Evolutionary conservation across 2,113 vertebrate genomes (phyloP).

Genomic region (Psettodes erumei): DNA sequence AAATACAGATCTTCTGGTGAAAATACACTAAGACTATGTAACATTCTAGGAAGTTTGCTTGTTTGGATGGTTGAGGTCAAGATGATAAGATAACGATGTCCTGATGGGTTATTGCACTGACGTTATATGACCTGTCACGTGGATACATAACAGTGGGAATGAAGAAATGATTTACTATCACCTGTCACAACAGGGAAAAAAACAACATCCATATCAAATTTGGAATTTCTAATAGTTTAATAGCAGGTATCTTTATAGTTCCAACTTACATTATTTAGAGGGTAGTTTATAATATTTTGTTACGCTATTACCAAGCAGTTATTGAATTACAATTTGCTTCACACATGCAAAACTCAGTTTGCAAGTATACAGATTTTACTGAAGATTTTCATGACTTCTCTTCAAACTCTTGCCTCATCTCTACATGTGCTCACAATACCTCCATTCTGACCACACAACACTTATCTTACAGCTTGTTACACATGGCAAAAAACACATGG

Average conservation of each 20-base stretch:
- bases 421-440: background rate
- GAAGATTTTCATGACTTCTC: background rate
- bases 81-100: slow-evolving; percentile 52
- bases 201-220: background rate
- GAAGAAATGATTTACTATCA: background rate
- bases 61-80: slow-evolving; percentile 8
- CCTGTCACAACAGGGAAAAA: too few relatives aligned
- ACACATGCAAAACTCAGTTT: background rate
- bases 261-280: background rate
- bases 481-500: background rate
- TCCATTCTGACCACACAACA: background rate
- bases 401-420: background rate
- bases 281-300: background rate
- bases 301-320: background rate
- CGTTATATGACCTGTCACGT: background rate
- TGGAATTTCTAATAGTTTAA: background rate
- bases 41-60: slow-evolving; percentile 49
- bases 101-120: slow-evolving; percentile 28
- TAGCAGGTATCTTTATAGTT: background rate
- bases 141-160: background rate
- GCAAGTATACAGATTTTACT: background rate
- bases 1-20: background rate
- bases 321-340: background rate
- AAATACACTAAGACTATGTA: slow-evolving; percentile 11
- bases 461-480: slow-evolving; percentile 11